A percentile compares a stretch with the other conserved stretches of the same genome.
Conservation (phyloP, 2,888 invertebrate genomes). For the Callimorpha dominula region DNA sequence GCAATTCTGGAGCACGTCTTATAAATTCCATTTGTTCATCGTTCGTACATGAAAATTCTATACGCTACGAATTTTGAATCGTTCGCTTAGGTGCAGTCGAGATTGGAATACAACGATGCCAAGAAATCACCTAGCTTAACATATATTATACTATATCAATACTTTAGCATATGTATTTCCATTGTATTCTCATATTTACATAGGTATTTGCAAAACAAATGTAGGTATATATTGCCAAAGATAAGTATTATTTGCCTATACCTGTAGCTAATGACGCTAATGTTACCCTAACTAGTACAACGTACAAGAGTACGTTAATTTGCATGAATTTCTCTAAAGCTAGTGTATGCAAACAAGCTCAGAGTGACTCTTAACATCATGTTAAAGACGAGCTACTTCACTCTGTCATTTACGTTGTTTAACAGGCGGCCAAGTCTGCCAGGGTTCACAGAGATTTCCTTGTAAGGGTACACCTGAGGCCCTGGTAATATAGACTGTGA, state of each 20-base stretch:
- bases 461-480: too few species aligned
- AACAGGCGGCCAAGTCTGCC: too few species aligned
- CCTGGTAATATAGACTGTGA: too few species aligned
- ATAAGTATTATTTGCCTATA: conserved; percentile 15
- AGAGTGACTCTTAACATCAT: conserved; percentile 65
- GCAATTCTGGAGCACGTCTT: conserved; percentile 8
- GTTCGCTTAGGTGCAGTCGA: conserved; percentile 14
- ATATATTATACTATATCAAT: conserved; percentile 22
- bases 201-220: conserved; percentile 27
- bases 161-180: conserved; percentile 12
- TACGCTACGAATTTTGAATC: conserved; percentile 14
- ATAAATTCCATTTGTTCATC: conserved; percentile 16
- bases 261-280: conserved; percentile 49
- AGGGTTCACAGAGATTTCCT: too few species aligned
- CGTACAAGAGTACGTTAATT: conserved; percentile 55
- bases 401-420: conserved; percentile 29
- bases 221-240: conserved; percentile 20
- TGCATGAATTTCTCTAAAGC: conserved; percentile 51
- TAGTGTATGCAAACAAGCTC: conserved; percentile 65
- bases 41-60: conserved; percentile 11
- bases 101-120: conserved; percentile 21
- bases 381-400: conserved; percentile 56
- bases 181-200: conserved; percentile 17
- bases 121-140: conserved; percentile 6
- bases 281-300: conserved; percentile 47